phyloP scores from a whole-genome alignment of 2,888 invertebrate species.

The Chloroclysta siterata region DNA sequence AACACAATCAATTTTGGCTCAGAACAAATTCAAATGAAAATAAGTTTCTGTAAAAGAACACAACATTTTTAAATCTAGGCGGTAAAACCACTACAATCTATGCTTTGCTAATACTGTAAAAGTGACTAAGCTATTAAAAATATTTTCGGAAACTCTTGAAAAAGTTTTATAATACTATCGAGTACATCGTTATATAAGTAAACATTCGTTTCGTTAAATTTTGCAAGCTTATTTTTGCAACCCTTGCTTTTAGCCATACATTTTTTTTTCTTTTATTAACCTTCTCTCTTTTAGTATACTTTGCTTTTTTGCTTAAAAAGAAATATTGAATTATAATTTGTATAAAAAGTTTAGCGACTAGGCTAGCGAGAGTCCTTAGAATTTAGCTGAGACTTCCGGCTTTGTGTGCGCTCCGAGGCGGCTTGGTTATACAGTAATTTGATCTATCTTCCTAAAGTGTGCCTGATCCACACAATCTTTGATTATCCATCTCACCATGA shows the following conservation, averaged over 20 bases:
- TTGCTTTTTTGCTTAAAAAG: background rate
- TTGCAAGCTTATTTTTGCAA: conserved; percentile 18
- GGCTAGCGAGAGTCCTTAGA: background rate
- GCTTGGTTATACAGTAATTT: no score
- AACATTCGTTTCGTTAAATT: conserved; percentile 22
- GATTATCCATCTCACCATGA: background rate
- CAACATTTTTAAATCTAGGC: conserved; percentile 23
- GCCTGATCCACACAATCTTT: background rate
- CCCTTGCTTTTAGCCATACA: background rate
- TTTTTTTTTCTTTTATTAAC: background rate
- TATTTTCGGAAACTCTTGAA: conserved; percentile 29
- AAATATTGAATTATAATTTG: background rate
- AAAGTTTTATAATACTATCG: conserved; percentile 21
- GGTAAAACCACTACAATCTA: conserved; percentile 32
- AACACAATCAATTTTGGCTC: conserved; percentile 57
- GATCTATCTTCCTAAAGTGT: background rate
- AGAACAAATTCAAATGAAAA: conserved; percentile 25
- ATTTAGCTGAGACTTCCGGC: background rate
- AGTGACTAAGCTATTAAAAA: conserved; percentile 40
- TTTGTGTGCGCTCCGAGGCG: background rate
- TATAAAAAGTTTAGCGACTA: background rate
- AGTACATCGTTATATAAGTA: conserved; percentile 16
- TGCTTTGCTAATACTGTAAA: conserved; percentile 40
- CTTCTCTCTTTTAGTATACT: background rate
- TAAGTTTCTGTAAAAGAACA: conserved; percentile 11